Percentiles rank a stretch among this genome's conserved stretches.
These are phyloP conservation scores for Meloe dianella DNA, from an alignment of 2,888 invertebrate species.

Conservation along the genomic window DNA sequence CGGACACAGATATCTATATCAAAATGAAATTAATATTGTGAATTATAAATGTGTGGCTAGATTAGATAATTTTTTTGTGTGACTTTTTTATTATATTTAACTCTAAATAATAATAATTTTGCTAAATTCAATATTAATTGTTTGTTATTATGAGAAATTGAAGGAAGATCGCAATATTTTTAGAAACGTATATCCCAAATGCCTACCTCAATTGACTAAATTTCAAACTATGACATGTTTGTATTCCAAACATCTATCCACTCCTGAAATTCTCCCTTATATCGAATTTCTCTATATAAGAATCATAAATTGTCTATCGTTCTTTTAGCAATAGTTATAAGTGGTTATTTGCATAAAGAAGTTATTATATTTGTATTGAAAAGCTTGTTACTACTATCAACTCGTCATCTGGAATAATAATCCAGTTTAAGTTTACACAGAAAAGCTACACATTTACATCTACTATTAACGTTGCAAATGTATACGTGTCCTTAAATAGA, in stretches of 20 bases:
- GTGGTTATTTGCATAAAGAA: constrained; percentile 36
- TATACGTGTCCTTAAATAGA: too few relatives aligned
- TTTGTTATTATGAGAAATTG: too few relatives aligned
- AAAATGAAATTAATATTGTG: neutral
- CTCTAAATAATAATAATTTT: neutral
- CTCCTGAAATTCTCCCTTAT: neutral
- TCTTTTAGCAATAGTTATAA: constrained; percentile 14
- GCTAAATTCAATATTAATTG: too few relatives aligned
- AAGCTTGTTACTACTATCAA: neutral
- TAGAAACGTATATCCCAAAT: neutral
- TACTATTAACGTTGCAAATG: too few relatives aligned
- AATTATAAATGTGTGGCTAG: neutral
- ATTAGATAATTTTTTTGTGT: neutral
- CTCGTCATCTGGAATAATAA: constrained; percentile 30
- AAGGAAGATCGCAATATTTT: neutral
- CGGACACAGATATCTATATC: constrained; percentile 9
- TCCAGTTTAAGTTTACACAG: neutral
- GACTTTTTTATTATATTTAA: too few relatives aligned
- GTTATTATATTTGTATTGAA: constrained; percentile 25
- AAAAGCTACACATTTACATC: neutral
- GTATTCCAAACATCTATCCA: constrained; percentile 16
- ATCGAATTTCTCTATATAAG: constrained; percentile 14
- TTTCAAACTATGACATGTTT: constrained; percentile 13
- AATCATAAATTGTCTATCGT: neutral
- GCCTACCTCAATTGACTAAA: neutral